phyloP scores from a whole-genome alignment of 2,113 vertebrate genomes.

The Myrmophylax atrothorax region DNA sequence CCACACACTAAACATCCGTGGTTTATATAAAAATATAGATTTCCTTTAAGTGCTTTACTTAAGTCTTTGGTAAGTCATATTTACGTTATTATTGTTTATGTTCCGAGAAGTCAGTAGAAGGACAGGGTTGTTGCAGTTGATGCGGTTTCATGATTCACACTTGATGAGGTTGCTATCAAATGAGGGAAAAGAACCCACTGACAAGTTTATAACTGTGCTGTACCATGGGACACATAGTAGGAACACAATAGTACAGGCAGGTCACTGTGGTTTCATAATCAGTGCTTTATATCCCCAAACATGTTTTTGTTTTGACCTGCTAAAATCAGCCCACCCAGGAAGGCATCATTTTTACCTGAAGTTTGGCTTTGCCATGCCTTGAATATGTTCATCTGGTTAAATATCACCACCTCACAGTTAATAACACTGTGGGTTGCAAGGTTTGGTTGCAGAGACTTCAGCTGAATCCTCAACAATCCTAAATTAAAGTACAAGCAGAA shows the following conservation, averaged over 20 bases:
- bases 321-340: neutral
- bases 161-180: constrained; percentile 52
- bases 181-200: neutral
- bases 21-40: constrained; percentile 78
- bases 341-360: neutral
- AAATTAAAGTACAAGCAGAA: neutral
- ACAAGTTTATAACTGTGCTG: neutral
- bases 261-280: neutral
- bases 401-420: neutral
- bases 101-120: constrained; percentile 69
- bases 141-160: constrained; percentile 75
- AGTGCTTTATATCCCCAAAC: constrained; percentile 8
- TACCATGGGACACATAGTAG: neutral
- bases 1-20: constrained; percentile 64
- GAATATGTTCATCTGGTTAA: neutral
- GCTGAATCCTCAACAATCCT: neutral
- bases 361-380: neutral
- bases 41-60: constrained; percentile 76
- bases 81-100: constrained; percentile 76
- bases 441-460: neutral
- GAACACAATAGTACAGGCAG: neutral
- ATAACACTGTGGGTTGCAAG: neutral
- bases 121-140: constrained; percentile 45
- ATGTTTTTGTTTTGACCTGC: constrained; percentile 6
- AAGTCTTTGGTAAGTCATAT: constrained; percentile 65